phyloP scores from a whole-genome alignment of 2,888 invertebrate species.

The Diarsia mendica region DNA sequence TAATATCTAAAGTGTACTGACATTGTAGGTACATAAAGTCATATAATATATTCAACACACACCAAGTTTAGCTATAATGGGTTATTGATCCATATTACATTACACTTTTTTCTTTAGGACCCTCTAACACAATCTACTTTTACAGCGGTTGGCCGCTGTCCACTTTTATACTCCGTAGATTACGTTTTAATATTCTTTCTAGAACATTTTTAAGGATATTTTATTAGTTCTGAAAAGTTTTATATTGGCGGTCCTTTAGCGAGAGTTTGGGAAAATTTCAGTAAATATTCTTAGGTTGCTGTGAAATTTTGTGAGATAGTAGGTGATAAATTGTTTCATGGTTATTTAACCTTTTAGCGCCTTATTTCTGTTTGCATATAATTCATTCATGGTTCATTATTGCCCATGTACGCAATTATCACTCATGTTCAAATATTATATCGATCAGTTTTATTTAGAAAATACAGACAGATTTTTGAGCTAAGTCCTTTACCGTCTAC shows the following conservation, averaged over 20 bases:
- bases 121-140: conserved; percentile 27
- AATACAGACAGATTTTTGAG: background rate
- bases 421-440: background rate
- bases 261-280: conserved; percentile 35
- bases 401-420: background rate
- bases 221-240: conserved; percentile 45
- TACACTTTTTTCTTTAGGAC: conserved; percentile 45
- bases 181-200: conserved; percentile 58
- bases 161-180: conserved; percentile 56
- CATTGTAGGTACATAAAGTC: background rate
- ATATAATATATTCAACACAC: conserved; percentile 44
- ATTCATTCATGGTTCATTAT: background rate
- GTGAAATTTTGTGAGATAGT: background rate
- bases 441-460: background rate
- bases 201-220: conserved; percentile 56
- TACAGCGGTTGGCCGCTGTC: conserved; percentile 37
- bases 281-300: conserved; percentile 16
- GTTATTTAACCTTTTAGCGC: background rate
- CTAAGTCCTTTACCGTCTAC: too few species aligned
- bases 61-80: conserved; percentile 50
- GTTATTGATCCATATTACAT: conserved; percentile 61
- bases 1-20: conserved; percentile 12
- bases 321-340: background rate
- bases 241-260: conserved; percentile 45
- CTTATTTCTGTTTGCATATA: background rate